Percentiles rank a stretch among this genome's conserved stretches.
These are phyloP conservation scores for Lamprologus callipterus DNA, from an alignment of 2,113 vertebrate genomes.

Conservation along the genomic window DNA sequence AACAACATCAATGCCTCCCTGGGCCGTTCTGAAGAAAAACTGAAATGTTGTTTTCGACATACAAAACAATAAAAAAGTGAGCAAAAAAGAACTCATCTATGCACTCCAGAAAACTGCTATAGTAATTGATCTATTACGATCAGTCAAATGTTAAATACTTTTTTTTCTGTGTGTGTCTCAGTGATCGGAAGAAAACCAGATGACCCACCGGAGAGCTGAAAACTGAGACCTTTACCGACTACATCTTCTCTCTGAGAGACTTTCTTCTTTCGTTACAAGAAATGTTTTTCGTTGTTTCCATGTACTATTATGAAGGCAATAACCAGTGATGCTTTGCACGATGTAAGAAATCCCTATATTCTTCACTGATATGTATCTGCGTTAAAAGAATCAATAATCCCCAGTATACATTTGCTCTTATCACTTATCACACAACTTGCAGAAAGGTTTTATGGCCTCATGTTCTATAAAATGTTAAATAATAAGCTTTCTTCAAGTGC, in stretches of 20 bases:
- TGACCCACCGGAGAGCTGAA: neutral
- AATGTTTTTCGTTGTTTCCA: neutral
- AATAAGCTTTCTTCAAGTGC: neutral
- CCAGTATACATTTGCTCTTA: neutral
- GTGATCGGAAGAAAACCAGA: neutral
- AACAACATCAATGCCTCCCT: neutral
- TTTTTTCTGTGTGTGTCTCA: neutral
- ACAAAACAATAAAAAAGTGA: neutral
- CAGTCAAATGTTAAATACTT: neutral
- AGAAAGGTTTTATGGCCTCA: neutral
- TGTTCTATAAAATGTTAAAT: neutral
- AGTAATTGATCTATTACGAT: fast-evolving
- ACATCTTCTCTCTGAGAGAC: neutral
- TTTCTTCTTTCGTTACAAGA: fast-evolving
- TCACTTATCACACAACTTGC: neutral
- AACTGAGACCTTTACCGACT: neutral
- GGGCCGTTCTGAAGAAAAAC: neutral
- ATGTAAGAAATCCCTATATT: neutral
- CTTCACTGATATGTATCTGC: neutral
- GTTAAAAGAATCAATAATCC: neutral
- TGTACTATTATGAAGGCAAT: neutral
- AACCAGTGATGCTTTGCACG: neutral
- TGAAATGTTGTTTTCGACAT: neutral
- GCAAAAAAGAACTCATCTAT: neutral
- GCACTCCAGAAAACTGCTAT: neutral